Percentiles rank a stretch among this genome's conserved stretches.
Conservation (phyloP, 2,888 invertebrate species). For the Dynastes grantii region DNA sequence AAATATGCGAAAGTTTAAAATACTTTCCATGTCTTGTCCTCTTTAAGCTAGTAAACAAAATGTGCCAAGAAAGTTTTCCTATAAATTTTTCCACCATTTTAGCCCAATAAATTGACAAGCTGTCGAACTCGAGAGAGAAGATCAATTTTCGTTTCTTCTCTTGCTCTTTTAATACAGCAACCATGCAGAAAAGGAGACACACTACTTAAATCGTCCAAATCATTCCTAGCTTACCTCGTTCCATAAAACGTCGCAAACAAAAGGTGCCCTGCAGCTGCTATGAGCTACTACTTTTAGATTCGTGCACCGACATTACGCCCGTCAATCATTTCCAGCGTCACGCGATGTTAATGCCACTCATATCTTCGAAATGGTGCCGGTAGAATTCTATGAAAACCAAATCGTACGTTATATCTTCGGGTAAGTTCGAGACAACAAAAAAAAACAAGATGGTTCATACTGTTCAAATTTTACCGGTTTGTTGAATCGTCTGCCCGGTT, state of each 20-base stretch:
- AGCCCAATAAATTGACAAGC: no score
- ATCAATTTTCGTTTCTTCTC: no score
- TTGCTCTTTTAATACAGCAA: no score
- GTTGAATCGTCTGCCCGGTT: conserved; percentile 21
- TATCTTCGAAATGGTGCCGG: neutral
- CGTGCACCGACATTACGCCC: conserved; percentile 50
- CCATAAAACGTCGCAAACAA: neutral
- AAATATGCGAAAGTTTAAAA: no score
- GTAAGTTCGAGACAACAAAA: neutral
- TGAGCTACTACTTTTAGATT: conserved; percentile 52
- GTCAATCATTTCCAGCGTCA: conserved; percentile 53
- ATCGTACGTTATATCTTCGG: neutral
- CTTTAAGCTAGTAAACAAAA: no score
- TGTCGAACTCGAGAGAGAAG: no score
- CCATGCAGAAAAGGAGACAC: no score
- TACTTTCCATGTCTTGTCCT: no score
- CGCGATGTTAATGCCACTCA: conserved; percentile 56
- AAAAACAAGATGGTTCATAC: neutral
- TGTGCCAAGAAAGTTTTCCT: no score
- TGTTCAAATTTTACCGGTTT: neutral
- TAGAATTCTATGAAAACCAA: conserved; percentile 49
- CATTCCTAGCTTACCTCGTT: no score
- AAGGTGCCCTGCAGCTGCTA: conserved; percentile 52
- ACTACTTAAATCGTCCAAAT: no score
- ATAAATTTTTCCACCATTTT: no score